Evolutionary conservation across 2,888 invertebrate genomes (phyloP).

Genomic region (Volucella bombylans): DNA sequence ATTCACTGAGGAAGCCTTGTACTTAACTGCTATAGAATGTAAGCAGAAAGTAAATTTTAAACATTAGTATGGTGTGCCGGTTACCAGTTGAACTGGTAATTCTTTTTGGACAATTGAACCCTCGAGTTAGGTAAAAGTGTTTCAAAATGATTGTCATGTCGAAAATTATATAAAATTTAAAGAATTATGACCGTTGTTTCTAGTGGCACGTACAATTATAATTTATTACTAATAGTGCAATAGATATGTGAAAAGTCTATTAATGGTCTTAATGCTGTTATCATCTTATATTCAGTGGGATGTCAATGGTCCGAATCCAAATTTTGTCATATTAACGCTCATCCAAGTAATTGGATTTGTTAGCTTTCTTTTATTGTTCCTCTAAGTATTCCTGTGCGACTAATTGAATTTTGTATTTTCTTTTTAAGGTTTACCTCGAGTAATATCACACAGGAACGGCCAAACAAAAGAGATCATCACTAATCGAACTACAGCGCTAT

Average conservation of each 20-base stretch:
- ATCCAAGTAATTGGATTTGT: conserved; percentile 10
- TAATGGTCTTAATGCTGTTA: conserved; percentile 27
- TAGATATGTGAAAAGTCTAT: conserved; percentile 1
- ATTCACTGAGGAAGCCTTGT: too few relatives aligned
- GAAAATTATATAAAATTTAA: too few relatives aligned
- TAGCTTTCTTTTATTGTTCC: neutral
- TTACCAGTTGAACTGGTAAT: too few relatives aligned
- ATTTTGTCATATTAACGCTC: conserved; percentile 4
- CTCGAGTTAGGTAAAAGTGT: too few relatives aligned
- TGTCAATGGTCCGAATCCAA: neutral
- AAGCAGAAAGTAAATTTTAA: too few relatives aligned
- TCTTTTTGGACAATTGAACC: too few relatives aligned
- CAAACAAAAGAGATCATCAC: conserved; percentile 1
- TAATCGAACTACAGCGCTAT: neutral
- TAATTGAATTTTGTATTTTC: conserved; percentile 7
- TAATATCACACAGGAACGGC: neutral
- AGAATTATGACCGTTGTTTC: too few relatives aligned
- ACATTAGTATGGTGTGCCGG: too few relatives aligned
- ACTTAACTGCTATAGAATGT: too few relatives aligned
- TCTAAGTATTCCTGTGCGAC: neutral
- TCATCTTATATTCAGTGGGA: neutral
- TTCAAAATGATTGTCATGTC: too few relatives aligned
- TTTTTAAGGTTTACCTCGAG: conserved; percentile 3
- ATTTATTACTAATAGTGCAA: too few relatives aligned
- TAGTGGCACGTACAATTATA: too few relatives aligned